Evolutionary conservation across 2,797 vertebrate species (phyloP), one percentile per base, ranked within the genome.

Genomic region (Podarcis siculus): DNA sequence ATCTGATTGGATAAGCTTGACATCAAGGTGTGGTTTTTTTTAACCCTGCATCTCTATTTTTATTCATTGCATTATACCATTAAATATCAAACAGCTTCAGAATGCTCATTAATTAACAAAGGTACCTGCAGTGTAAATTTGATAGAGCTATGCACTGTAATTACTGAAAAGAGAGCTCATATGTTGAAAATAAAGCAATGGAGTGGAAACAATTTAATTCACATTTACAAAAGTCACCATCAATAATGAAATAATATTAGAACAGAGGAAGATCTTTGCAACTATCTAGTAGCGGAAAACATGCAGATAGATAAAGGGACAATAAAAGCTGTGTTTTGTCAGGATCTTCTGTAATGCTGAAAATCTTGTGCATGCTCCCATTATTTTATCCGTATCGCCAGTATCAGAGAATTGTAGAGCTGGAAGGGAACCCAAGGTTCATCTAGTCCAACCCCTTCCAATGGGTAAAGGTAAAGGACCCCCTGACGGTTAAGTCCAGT

Each of bases 241-340:
- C 92, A 91, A 92, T 78, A 89, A 19, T 64, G 89, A 27, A 76
- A 90, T 27, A 42, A 1, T 45, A 89, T 64, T 64, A 85, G 73
- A 86, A 69, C 89, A 89, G 55, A 42, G 21, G 39, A 89, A 84
- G 78, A 30, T 25, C 89, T 0, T 4, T 91, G 82, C 72, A 93
- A 49, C n/a, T 82, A 8, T 55, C 64, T 10, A 86, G n/a, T 39
- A n/a, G 4, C 25, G 90, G 12, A 42, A 37, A 7, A 49, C 91
- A 17, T 5, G 1, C 49, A 88, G 9, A 89, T 55, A 83, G 0
- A 69, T n/a, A 85, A 82, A 90, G 83, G 82, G 23, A 58, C n/a
- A 88, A 83, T 32, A 55, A 21, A 91, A 90, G 90, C 7, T 2
- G 23, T 91, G 37, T 90, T 93, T 89, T 92, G 92, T 94, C 92